phyloP scores from a whole-genome alignment of 2,113 vertebrate genomes.

The Anser cygnoides region DNA sequence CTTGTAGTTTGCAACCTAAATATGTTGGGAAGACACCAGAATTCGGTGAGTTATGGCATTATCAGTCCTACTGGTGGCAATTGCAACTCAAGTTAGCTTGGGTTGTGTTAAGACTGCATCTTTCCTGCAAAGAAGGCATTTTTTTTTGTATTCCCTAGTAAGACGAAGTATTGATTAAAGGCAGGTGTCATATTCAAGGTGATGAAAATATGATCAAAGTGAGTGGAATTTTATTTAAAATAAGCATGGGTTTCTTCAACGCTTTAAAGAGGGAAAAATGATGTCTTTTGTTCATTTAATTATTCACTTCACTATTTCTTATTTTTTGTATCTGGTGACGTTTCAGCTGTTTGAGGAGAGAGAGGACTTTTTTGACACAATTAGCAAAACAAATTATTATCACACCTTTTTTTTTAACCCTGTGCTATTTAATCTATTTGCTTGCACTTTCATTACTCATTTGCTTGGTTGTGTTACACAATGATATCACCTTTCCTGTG shows the following conservation, averaged over 20 bases:
- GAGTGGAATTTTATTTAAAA: slow-evolving; percentile 4
- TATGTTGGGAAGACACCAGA: rapidly evolving
- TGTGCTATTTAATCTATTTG: slow-evolving; percentile 39
- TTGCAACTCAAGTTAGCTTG: rapidly evolving
- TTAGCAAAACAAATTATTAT: slow-evolving; percentile 57
- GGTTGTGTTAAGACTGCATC: background rate
- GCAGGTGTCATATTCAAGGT: background rate
- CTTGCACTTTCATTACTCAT: slow-evolving; percentile 40
- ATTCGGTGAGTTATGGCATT: background rate
- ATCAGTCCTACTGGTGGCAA: rapidly evolving
- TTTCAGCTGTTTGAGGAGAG: slow-evolving; percentile 32
- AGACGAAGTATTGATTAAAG: background rate
- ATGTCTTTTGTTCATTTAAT: background rate
- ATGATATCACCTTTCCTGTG: slow-evolving; percentile 47
- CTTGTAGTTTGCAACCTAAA: background rate
- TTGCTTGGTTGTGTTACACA: slow-evolving; percentile 37
- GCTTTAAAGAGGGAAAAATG: background rate
- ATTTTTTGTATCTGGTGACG: background rate
- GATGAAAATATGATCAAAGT: background rate
- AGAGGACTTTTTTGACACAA: slow-evolving; percentile 53
- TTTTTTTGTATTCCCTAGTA: background rate
- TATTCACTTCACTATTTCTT: background rate
- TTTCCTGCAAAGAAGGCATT: background rate
- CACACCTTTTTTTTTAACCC: slow-evolving; percentile 48
- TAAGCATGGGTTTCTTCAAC: background rate